Evolutionary conservation across 2,797 vertebrate genomes (phyloP).

Genomic region (Merluccius polli): DNA sequence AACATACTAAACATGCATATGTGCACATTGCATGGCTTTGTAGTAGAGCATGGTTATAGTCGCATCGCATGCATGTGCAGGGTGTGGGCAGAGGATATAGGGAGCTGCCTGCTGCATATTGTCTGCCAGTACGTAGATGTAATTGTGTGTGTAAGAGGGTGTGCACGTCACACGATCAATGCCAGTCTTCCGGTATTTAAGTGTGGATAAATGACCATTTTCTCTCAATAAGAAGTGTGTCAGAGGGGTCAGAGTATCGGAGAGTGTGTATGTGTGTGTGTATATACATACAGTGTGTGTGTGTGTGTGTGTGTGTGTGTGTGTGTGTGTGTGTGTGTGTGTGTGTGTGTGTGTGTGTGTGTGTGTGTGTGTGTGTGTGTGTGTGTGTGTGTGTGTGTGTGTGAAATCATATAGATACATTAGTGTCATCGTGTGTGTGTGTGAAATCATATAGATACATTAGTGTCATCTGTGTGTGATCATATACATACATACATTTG

Average conservation of each 20-base stretch:
- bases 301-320: too few relatives aligned
- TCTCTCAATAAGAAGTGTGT: not conserved
- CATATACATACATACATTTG: too few relatives aligned
- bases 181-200: not conserved
- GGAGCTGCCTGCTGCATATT: conserved; percentile 56
- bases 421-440: too few relatives aligned
- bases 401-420: not conserved
- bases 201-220: not conserved
- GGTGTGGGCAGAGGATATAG: conserved; percentile 17
- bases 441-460: not conserved
- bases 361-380: too few relatives aligned
- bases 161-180: not conserved
- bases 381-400: not conserved
- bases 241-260: too few relatives aligned
- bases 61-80: conserved; percentile 48
- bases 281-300: too few relatives aligned
- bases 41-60: conserved; percentile 37
- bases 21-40: conserved; percentile 47
- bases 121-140: conserved; percentile 20
- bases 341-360: too few relatives aligned
- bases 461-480: conserved; percentile 9
- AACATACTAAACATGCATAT: conserved; percentile 42
- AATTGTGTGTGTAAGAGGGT: conserved; percentile 15
- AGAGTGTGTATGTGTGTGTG: too few relatives aligned
- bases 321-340: too few relatives aligned